phyloP scores from a whole-genome alignment of 1,140 invertebrate genomes.

The Heliothis subflexa region DNA sequence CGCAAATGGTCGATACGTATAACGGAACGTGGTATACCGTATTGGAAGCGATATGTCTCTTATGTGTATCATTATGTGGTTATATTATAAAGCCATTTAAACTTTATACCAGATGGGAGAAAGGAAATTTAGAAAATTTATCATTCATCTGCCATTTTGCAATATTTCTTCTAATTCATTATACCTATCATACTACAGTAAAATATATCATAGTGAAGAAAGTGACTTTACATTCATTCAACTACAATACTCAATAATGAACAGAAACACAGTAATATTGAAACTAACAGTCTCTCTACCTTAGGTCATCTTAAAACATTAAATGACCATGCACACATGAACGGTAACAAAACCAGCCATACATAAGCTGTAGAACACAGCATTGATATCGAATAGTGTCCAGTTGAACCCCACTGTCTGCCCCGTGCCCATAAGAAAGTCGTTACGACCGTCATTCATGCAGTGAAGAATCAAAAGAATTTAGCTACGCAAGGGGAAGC shows the following conservation, averaged over 20 bases:
- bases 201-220: too few relatives aligned
- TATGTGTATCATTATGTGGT: constrained; percentile 9
- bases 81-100: neutral
- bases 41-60: constrained; percentile 18
- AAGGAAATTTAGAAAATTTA: too few relatives aligned
- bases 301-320: neutral
- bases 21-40: constrained; percentile 9
- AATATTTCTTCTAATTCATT: too few relatives aligned
- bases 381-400: neutral
- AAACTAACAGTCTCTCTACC: neutral
- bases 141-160: too few relatives aligned
- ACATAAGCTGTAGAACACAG: neutral
- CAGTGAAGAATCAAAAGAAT: constrained; percentile 11
- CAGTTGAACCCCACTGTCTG: neutral
- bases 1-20: neutral
- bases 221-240: too few relatives aligned
- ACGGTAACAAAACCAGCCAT: neutral
- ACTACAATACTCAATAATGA: neutral
- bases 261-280: neutral
- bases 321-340: neutral
- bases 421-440: neutral
- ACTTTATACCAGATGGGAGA: too few relatives aligned
- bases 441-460: constrained; percentile 4
- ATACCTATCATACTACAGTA: too few relatives aligned
- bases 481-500: neutral